These are phyloP conservation scores for Chondrosia reniformis DNA, from an alignment of 37 sponge, comb jelly and placozoan genomes.

Conservation along the genomic window DNA sequence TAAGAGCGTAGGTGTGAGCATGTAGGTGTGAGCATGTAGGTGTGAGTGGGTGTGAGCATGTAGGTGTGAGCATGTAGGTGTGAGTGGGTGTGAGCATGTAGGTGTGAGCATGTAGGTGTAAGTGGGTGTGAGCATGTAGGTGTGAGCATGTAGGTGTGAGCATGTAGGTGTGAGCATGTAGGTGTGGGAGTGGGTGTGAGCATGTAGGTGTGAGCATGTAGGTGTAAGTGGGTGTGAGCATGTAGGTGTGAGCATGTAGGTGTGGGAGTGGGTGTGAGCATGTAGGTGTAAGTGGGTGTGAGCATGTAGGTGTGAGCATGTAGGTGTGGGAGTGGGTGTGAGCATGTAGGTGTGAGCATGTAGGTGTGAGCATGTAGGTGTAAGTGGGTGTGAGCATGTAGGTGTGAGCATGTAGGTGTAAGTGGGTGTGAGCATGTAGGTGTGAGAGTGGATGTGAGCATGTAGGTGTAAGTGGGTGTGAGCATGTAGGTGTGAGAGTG, in stretches of 20 bases:
- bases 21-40: not conserved
- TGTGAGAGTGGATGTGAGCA: conserved; percentile 39
- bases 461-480: conserved; percentile 76
- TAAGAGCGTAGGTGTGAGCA: not conserved
- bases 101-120: conserved; percentile 3
- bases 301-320: not conserved
- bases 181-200: conserved; percentile 24
- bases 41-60: not conserved
- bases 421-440: not conserved
- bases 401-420: not conserved
- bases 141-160: not conserved
- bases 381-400: not conserved
- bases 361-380: not conserved
- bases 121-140: not conserved
- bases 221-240: conserved; percentile 42
- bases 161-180: not conserved
- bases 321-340: not conserved
- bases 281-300: not conserved
- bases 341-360: not conserved
- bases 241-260: not conserved
- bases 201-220: conserved; percentile 92
- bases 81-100: not conserved
- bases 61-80: not conserved
- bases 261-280: not conserved
- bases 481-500: not conserved